Conservation (phyloP, 2,888 invertebrate genomes). For the Rutpela maculata region DNA sequence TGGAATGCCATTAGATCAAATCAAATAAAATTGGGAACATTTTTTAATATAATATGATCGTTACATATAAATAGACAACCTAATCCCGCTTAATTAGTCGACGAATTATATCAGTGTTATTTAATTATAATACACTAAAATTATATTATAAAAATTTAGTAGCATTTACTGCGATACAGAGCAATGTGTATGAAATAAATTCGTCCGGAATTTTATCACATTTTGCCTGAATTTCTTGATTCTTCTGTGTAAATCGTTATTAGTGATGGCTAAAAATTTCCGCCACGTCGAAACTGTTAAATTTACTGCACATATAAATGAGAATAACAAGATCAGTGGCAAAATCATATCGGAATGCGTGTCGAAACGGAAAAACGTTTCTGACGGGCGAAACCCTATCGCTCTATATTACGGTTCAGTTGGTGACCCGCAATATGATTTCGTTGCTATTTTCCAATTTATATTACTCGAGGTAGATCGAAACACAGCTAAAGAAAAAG, state of each 20-base stretch:
- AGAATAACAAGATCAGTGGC: slow-evolving; percentile 52
- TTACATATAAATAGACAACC: too few relatives aligned
- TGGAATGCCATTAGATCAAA: too few relatives aligned
- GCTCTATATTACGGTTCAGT: slow-evolving; percentile 58
- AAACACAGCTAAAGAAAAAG: neutral
- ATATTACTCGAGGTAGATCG: neutral
- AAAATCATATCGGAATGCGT: slow-evolving; percentile 57
- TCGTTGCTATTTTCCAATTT: slow-evolving; percentile 48
- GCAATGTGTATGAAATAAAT: neutral
- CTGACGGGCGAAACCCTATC: slow-evolving; percentile 59
- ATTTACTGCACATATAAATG: slow-evolving; percentile 16
- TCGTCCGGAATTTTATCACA: neutral
- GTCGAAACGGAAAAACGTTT: slow-evolving; percentile 63
- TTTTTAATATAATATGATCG: too few relatives aligned
- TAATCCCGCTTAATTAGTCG: too few relatives aligned
- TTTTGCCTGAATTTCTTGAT: neutral
- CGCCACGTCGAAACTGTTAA: slow-evolving; percentile 3
- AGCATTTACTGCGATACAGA: neutral
- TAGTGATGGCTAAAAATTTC: neutral
- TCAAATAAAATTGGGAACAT: too few relatives aligned
- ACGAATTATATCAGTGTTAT: too few relatives aligned
- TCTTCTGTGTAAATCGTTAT: neutral
- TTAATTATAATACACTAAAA: too few relatives aligned
- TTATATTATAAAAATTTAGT: too few relatives aligned
- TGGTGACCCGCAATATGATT: slow-evolving; percentile 60